phyloP scores from a whole-genome alignment of 2,113 vertebrate species.

The Eretmochelys imbricata region DNA sequence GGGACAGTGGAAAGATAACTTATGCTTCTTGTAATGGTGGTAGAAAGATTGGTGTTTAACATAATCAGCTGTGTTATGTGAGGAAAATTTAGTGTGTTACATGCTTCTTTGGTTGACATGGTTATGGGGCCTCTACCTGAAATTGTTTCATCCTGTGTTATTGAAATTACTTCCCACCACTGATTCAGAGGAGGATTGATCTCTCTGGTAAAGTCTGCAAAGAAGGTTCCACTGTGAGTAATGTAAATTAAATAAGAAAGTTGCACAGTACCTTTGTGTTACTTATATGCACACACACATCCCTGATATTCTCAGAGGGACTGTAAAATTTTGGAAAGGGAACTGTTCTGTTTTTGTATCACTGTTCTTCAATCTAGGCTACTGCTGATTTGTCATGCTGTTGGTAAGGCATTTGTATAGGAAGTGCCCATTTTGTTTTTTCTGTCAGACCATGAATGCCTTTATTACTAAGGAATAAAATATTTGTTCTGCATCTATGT shows the following conservation, averaged over 20 bases:
- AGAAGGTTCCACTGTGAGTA: background rate
- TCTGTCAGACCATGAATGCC: background rate
- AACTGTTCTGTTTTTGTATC: background rate
- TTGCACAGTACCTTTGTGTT: background rate
- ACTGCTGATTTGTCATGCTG: background rate
- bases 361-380: background rate
- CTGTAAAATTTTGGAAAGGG: background rate
- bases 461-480: background rate
- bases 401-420: background rate
- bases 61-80: background rate
- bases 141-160: background rate
- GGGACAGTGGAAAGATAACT: background rate
- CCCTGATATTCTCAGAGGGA: background rate
- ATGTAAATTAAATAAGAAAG: background rate
- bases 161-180: background rate
- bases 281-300: background rate
- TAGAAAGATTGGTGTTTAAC: background rate
- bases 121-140: background rate
- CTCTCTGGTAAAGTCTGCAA: background rate
- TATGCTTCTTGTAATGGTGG: background rate
- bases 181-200: conserved; percentile 9
- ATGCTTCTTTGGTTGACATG: background rate
- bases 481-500: background rate
- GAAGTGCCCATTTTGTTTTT: background rate
- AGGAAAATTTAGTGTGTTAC: background rate